Evolutionary conservation across 2,113 vertebrate species (phyloP).

Genomic region (Etia nguti): DNA sequence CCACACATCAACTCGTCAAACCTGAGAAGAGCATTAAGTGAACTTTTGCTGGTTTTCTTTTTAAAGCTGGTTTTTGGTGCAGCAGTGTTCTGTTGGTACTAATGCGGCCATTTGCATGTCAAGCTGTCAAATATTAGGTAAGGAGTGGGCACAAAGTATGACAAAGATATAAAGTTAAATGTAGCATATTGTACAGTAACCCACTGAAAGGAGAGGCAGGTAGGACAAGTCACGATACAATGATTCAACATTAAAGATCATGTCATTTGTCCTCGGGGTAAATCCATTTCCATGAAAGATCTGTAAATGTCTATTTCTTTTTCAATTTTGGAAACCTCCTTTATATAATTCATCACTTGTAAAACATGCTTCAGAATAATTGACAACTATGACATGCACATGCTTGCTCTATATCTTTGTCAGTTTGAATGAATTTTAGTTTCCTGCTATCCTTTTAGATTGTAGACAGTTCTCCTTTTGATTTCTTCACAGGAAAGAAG

Average conservation of each 20-base stretch:
- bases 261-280: slow-evolving; percentile 73
- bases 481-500: background rate
- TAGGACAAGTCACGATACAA: slow-evolving; percentile 32
- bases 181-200: background rate
- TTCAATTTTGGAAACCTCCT: background rate
- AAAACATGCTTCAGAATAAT: background rate
- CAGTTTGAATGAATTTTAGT: background rate
- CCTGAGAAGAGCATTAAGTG: background rate
- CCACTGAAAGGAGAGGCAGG: slow-evolving; percentile 28
- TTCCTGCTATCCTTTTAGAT: background rate
- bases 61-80: background rate
- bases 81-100: background rate
- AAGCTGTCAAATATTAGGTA: background rate
- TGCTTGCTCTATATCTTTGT: background rate
- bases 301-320: slow-evolving; percentile 71
- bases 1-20: background rate
- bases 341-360: slow-evolving; percentile 18
- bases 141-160: background rate
- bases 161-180: background rate
- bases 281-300: slow-evolving; percentile 80
- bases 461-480: background rate
- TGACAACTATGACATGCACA: background rate
- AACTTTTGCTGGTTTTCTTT: background rate
- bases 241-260: slow-evolving; percentile 74
- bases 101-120: background rate